Conservation (phyloP, 2,113 vertebrate species). For the Ciconia maguari region DNA sequence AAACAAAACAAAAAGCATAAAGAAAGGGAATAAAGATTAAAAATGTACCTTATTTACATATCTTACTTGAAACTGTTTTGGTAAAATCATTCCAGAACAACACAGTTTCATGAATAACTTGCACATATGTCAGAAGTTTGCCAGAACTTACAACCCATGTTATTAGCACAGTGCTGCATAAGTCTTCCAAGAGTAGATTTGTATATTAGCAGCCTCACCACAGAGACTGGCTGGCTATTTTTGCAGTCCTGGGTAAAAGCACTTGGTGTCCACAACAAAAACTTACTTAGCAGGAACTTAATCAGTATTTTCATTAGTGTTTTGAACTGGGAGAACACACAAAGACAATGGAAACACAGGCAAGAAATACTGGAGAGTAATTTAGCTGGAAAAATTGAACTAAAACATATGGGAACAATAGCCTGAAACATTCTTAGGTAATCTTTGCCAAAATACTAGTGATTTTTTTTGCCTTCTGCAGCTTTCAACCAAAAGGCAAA, state of each 20-base stretch:
- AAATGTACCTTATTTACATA: not conserved
- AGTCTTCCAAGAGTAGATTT: not conserved
- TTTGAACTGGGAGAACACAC: not conserved
- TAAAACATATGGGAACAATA: not conserved
- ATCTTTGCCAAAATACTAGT: not conserved
- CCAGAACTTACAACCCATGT: not conserved
- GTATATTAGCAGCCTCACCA: too few relatives aligned
- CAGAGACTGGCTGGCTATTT: not conserved
- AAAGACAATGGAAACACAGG: not conserved
- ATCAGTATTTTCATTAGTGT: not conserved
- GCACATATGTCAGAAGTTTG: not conserved
- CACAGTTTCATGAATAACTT: not conserved
- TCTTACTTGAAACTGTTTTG: not conserved
- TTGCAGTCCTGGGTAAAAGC: not conserved
- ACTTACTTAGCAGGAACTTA: not conserved
- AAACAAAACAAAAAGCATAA: not conserved
- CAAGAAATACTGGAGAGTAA: not conserved
- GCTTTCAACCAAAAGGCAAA: not conserved
- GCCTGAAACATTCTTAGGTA: not conserved
- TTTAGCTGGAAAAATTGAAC: not conserved
- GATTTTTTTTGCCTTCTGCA: not conserved
- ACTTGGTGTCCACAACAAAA: not conserved
- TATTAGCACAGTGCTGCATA: not conserved
- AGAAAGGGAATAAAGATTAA: not conserved
- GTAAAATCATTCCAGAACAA: not conserved